phyloP scores from a whole-genome alignment of 2,888 invertebrate genomes.

The Lasioglossum calceatum region DNA sequence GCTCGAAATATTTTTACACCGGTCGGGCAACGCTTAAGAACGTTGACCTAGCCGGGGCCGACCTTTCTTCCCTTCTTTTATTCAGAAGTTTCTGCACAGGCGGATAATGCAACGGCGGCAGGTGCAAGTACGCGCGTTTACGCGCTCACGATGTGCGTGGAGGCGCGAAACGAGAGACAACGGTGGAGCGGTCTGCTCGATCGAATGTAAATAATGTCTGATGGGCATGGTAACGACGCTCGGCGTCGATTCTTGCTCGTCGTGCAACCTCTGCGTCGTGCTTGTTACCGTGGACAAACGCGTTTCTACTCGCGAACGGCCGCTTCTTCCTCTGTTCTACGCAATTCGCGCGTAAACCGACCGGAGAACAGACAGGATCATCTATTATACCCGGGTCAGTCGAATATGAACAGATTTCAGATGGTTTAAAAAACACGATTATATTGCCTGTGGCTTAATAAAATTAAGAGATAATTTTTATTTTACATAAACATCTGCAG shows the following conservation, averaged over 20 bases:
- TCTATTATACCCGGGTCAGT: background rate
- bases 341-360: constrained; percentile 36
- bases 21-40: constrained; percentile 40
- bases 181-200: constrained; percentile 66
- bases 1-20: constrained; percentile 47
- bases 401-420: background rate
- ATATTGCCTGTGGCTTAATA: too few species aligned
- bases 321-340: constrained; percentile 18
- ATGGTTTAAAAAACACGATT: too few species aligned
- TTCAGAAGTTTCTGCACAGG: constrained; percentile 53
- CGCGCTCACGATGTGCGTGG: constrained; percentile 67
- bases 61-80: constrained; percentile 60
- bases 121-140: constrained; percentile 59
- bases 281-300: constrained; percentile 30
- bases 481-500: too few species aligned
- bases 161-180: constrained; percentile 69
- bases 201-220: constrained; percentile 71
- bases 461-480: too few species aligned
- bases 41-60: constrained; percentile 62
- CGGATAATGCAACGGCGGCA: constrained; percentile 58
- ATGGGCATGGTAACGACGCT: constrained; percentile 56
- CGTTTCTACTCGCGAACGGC: background rate
- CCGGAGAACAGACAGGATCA: background rate
- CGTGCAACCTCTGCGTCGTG: constrained; percentile 37
- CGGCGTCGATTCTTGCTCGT: constrained; percentile 39